Evolutionary conservation across 2,888 invertebrate species (phyloP).

Genomic region (Conops quadrifasciatus): DNA sequence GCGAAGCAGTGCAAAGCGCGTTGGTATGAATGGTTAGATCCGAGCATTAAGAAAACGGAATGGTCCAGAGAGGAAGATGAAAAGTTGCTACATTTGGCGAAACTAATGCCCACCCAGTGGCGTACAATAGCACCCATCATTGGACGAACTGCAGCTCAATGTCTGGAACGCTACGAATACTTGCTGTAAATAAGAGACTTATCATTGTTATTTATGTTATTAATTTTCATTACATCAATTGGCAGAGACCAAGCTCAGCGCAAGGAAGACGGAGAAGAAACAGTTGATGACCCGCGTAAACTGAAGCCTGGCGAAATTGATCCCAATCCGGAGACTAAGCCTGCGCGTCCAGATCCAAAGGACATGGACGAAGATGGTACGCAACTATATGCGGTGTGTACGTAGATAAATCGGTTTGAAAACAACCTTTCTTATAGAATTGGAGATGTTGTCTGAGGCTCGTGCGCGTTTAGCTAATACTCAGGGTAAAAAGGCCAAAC

Average conservation of each 20-base stretch:
- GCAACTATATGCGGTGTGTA: slow-evolving; percentile 13
- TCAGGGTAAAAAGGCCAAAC: slow-evolving; percentile 91
- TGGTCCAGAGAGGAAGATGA: slow-evolving; percentile 99
- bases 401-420: background rate
- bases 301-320: slow-evolving; percentile 99
- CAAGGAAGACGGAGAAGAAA: slow-evolving; percentile 93
- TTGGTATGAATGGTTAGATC: slow-evolving; percentile 99
- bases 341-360: slow-evolving; percentile 97
- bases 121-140: slow-evolving; percentile 99
- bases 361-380: slow-evolving; percentile 99
- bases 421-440: slow-evolving; percentile 69
- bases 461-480: slow-evolving; percentile 98
- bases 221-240: background rate
- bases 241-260: slow-evolving; percentile 94
- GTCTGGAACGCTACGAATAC: slow-evolving; percentile 96
- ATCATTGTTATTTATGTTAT: background rate
- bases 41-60: slow-evolving; percentile 99
- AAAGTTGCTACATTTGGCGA: slow-evolving; percentile 95
- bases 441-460: slow-evolving; percentile 99
- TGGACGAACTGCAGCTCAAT: slow-evolving; percentile 98
- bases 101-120: slow-evolving; percentile 99
- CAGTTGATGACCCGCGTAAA: slow-evolving; percentile 93
- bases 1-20: slow-evolving; percentile 99
- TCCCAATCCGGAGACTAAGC: slow-evolving; percentile 99
- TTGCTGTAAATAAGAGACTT: slow-evolving; percentile 73